Conservation (phyloP, 2,113 vertebrate genomes). For the Chiloscyllium plagiosum region DNA sequence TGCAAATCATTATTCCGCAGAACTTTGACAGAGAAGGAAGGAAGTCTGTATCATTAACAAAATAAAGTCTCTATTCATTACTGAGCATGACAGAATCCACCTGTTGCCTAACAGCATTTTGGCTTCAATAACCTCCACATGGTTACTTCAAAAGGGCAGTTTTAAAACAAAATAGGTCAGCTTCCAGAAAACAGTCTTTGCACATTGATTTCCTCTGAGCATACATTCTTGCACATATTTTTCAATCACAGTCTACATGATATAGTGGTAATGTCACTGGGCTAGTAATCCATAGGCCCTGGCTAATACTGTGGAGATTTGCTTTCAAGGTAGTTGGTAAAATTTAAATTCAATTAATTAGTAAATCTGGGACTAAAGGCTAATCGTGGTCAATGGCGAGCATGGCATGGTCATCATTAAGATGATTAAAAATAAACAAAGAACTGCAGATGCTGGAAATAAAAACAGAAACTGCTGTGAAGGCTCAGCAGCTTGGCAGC, state of each 20-base stretch:
- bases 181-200: background rate
- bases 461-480: no score
- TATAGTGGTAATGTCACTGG: background rate
- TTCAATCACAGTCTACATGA: background rate
- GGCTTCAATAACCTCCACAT: background rate
- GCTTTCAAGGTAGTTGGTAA: background rate
- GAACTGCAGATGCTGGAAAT: no score
- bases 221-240: background rate
- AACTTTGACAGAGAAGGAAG: constrained; percentile 40
- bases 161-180: constrained; percentile 14
- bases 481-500: no score
- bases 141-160: constrained; percentile 1
- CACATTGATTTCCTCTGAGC: background rate
- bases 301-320: background rate
- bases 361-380: background rate
- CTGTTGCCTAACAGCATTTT: constrained; percentile 38
- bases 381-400: background rate
- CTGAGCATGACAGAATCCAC: background rate
- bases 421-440: no score
- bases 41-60: constrained; percentile 40
- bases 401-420: no score
- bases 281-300: background rate
- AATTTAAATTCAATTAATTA: background rate
- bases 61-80: constrained; percentile 32
- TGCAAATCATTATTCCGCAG: constrained; percentile 21